Conservation (phyloP, 2,113 vertebrate species). For the Equus quagga region DNA sequence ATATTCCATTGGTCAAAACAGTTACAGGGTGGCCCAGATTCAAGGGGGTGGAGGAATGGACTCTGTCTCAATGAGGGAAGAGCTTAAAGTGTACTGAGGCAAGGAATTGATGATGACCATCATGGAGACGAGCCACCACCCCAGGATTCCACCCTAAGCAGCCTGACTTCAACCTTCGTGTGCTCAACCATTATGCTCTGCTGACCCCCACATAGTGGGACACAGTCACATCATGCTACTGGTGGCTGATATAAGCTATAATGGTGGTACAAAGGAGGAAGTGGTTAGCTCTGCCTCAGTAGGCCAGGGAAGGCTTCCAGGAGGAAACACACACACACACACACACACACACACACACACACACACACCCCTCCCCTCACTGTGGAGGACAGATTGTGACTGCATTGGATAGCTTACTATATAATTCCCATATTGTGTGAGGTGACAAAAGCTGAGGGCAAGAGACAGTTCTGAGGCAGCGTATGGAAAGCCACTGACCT, state of each 20-base stretch:
- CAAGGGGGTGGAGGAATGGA: not conserved
- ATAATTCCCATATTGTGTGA: not conserved
- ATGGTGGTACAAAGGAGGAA: not conserved
- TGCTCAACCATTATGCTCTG: not conserved
- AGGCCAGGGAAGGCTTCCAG: not conserved
- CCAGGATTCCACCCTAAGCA: not conserved
- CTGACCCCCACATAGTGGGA: rapidly evolving
- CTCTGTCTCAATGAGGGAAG: not conserved
- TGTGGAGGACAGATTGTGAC: not conserved
- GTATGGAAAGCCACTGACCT: not conserved
- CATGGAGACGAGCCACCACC: not conserved
- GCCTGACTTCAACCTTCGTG: not conserved
- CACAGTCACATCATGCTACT: rapidly evolving
- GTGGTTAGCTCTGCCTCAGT: not conserved
- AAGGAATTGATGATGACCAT: not conserved
- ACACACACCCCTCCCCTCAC: not conserved
- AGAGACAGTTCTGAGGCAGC: not conserved
- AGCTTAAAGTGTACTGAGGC: not conserved
- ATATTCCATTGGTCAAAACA: not conserved
- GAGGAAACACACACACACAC: not conserved
- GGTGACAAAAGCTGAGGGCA: not conserved
- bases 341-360: too few relatives aligned
- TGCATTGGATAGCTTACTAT: rapidly evolving
- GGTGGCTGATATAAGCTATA: rapidly evolving
- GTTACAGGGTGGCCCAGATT: not conserved